Conservation (phyloP, 1,140 invertebrate species). For the Brachionus rotundiformis region DNA sequence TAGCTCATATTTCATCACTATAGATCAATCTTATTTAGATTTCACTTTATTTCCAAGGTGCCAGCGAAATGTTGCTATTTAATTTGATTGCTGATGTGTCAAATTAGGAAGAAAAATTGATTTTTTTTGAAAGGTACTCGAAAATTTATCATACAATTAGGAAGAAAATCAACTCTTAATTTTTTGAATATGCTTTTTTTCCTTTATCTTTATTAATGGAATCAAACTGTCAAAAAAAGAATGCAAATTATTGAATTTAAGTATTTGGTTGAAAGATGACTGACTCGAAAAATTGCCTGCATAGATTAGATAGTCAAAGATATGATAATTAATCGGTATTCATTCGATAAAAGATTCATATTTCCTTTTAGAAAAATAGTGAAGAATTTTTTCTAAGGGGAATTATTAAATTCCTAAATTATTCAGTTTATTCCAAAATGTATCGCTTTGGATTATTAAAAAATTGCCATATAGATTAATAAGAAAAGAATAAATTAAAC, state of each 20-base stretch:
- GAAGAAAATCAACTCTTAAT: not conserved
- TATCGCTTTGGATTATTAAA: slow-evolving; percentile 4
- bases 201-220: slow-evolving; percentile 11
- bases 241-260: not conserved
- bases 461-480: slow-evolving; percentile 13
- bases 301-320: slow-evolving; percentile 7
- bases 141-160: slow-evolving; percentile 10
- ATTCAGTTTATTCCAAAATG: slow-evolving; percentile 24
- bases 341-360: slow-evolving; percentile 7
- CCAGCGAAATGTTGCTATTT: not conserved
- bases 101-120: slow-evolving; percentile 11
- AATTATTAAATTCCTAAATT: slow-evolving; percentile 47
- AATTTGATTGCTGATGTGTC: slow-evolving; percentile 9
- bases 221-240: slow-evolving; percentile 14
- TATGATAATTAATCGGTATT: slow-evolving; percentile 51
- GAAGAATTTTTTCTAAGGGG: not conserved
- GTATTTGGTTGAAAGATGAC: not conserved
- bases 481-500: slow-evolving; percentile 5
- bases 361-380: slow-evolving; percentile 23
- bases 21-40: not conserved
- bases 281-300: not conserved
- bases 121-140: slow-evolving; percentile 29
- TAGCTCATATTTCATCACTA: slow-evolving; percentile 24
- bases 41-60: not conserved
- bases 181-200: slow-evolving; percentile 6